Evolutionary conservation across 2,113 vertebrate species (phyloP), one percentile per base, ranked within the genome.

Genomic region (Canis aureus): DNA sequence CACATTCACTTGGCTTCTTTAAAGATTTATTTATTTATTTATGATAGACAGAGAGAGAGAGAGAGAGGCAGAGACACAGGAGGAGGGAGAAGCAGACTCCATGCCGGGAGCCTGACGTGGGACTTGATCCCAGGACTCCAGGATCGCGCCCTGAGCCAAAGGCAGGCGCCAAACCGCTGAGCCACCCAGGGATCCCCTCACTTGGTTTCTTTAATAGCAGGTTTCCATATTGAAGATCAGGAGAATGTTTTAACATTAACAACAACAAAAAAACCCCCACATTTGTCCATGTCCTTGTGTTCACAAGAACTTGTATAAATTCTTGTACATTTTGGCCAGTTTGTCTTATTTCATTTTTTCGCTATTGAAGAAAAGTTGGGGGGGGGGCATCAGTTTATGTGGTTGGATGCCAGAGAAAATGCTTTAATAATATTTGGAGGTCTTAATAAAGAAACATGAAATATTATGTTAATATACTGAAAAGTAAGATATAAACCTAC

Each of bases 401-500:
- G 9, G 19, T 91, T 95, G 79, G 87, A 71, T 97, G n/a, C 62
- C n/a, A 76, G 76, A 25, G 10, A 92, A 94, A 95, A 91, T 66
- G 35, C 49, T 87, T 51, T 95, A 76, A 23, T 97, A 86, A 94
- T 91, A 89, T 83, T 96, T 85, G 93, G 55, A 96, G 69, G 53
- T 71, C 55, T 95, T 97, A 94, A 94, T 87, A 92, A 97, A 96
- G 51, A 74, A 51, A 76, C 25, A 27, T 27, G 17, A 86, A 83
- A 25, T 71, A 91, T 95, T 94, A 92, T 67, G 62, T 94, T 92
- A 90, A 87, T 53, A 73, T 55, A 69, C 57, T 89, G 20, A 94
- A 80, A 32, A 89, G 57, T 76, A 91, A 73, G 73, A 87, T 87
- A 69, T 35, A 93, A 95, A 82, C 57, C 60, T 16, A 86, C 51